Conservation (phyloP, 2,888 invertebrate genomes). For the Cryptocephalus primarius region DNA sequence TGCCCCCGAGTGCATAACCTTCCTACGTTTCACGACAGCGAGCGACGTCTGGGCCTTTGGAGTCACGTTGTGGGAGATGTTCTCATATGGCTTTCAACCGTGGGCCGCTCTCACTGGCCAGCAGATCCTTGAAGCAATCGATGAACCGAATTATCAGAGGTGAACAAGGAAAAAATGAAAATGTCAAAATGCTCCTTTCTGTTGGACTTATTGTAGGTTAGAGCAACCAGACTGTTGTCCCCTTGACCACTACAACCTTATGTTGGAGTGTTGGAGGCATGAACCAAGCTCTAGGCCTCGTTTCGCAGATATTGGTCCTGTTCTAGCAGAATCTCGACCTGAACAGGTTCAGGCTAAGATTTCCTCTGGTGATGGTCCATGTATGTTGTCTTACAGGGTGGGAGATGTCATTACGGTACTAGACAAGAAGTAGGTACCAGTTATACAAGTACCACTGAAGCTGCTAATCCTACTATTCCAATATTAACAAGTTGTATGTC, state of each 20-base stretch:
- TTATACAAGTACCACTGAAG: background rate
- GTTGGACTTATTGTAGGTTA: slow-evolving; percentile 32
- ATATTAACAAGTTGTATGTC: too few species aligned
- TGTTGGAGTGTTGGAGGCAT: slow-evolving; percentile 96
- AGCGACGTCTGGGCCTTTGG: slow-evolving; percentile 98
- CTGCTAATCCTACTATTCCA: background rate
- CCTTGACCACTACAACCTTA: slow-evolving; percentile 78
- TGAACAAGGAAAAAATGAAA: background rate
- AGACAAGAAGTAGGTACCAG: slow-evolving; percentile 56
- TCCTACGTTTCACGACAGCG: slow-evolving; percentile 88
- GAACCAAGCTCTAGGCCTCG: slow-evolving; percentile 80
- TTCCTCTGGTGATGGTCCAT: slow-evolving; percentile 39
- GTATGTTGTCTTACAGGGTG: slow-evolving; percentile 71
- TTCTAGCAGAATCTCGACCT: slow-evolving; percentile 77
- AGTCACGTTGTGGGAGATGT: slow-evolving; percentile 96
- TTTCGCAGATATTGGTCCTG: slow-evolving; percentile 72
- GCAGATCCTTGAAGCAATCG: slow-evolving; percentile 91
- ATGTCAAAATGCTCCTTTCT: too few species aligned
- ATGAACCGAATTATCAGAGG: slow-evolving; percentile 82
- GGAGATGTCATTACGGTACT: slow-evolving; percentile 90
- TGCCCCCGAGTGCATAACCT: slow-evolving; percentile 96
- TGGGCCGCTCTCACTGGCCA: slow-evolving; percentile 87
- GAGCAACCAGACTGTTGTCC: slow-evolving; percentile 94
- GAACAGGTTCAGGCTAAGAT: slow-evolving; percentile 82
- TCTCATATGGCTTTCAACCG: slow-evolving; percentile 96